Conservation (phyloP, 2,888 invertebrate genomes). For the Hydrotaea diabolus region DNA sequence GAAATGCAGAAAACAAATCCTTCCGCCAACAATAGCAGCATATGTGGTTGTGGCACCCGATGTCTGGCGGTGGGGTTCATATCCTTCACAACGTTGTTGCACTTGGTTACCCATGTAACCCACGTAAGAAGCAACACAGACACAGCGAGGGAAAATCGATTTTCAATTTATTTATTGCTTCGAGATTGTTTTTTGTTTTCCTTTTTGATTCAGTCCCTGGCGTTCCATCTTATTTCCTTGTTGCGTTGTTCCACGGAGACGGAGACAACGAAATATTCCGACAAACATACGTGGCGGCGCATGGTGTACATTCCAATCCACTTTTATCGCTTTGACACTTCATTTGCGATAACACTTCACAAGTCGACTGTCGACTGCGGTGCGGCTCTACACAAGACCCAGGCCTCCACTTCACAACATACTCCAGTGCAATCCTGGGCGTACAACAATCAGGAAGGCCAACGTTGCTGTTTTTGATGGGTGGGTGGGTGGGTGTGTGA, state of each 20-base stretch:
- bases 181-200: slow-evolving; percentile 42
- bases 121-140: slow-evolving; percentile 31
- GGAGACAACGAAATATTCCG: slow-evolving; percentile 6
- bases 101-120: slow-evolving; percentile 52
- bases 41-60: slow-evolving; percentile 38
- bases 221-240: slow-evolving; percentile 35
- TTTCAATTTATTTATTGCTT: slow-evolving; percentile 70
- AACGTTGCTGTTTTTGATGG: not conserved
- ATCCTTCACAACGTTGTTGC: slow-evolving; percentile 26
- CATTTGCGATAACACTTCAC: slow-evolving; percentile 66
- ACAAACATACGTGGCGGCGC: not conserved
- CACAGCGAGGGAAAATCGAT: slow-evolving; percentile 67
- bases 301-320: slow-evolving; percentile 53
- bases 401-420: not conserved
- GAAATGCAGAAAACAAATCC: not conserved
- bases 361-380: not conserved
- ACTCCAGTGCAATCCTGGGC: not conserved
- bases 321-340: slow-evolving; percentile 66
- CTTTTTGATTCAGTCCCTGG: slow-evolving; percentile 15
- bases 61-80: not conserved
- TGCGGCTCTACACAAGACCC: not conserved
- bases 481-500: not conserved
- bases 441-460: not conserved
- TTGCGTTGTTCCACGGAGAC: not conserved
- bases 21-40: slow-evolving; percentile 5